phyloP scores from a whole-genome alignment of 2,888 invertebrate genomes.

The Leptinotarsa peninsularis region DNA sequence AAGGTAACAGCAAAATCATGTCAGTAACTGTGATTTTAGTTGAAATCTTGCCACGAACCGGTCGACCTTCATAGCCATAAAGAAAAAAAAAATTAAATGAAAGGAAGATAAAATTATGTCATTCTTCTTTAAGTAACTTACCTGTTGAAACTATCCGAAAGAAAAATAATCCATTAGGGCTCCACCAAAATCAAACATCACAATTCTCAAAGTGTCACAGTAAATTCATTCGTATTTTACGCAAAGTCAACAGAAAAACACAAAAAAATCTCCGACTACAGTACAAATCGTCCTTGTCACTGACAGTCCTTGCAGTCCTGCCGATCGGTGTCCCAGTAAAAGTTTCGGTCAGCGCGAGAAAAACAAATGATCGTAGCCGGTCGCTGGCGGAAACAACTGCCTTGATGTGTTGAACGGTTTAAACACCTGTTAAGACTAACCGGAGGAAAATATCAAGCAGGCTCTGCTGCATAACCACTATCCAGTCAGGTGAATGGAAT shows the following conservation, averaged over 20 bases:
- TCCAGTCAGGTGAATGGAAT: conserved; percentile 46
- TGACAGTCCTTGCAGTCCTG: not conserved
- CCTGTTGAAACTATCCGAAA: conserved; percentile 41
- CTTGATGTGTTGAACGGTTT: conserved; percentile 35
- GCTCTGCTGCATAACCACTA: conserved; percentile 41
- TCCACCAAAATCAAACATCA: conserved; percentile 28
- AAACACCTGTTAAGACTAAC: conserved; percentile 48
- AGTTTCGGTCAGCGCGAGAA: conserved; percentile 25
- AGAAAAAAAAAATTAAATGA: not conserved
- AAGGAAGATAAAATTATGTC: conserved; percentile 1
- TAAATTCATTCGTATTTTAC: not conserved
- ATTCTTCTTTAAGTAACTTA: conserved; percentile 22
- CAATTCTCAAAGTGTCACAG: conserved; percentile 26
- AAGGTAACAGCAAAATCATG: not conserved
- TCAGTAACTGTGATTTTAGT: not conserved
- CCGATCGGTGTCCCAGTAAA: conserved; percentile 10
- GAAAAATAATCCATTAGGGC: conserved; percentile 43
- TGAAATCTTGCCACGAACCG: not conserved
- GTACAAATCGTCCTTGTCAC: conserved; percentile 6
- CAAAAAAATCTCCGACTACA: not conserved
- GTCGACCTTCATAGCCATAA: not conserved
- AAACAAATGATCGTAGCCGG: conserved; percentile 28
- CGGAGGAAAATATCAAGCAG: conserved; percentile 38
- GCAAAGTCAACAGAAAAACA: conserved; percentile 14
- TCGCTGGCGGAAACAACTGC: conserved; percentile 21